Percentiles rank a stretch among this genome's conserved stretches.
phyloP scores from a whole-genome alignment of 2,888 invertebrate species.

The Harpalus rubripes region DNA sequence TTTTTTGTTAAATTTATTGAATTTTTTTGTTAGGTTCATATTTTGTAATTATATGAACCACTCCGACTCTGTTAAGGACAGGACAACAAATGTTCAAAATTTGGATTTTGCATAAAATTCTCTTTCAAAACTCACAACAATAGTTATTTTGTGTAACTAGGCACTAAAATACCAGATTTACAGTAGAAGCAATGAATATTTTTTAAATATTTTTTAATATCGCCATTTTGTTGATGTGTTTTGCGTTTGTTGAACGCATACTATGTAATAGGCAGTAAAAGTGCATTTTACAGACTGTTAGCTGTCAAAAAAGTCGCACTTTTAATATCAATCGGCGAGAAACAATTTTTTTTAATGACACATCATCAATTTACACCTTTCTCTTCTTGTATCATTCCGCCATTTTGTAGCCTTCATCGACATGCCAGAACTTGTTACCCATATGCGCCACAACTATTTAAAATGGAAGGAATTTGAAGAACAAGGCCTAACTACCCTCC shows the following conservation, averaged over 20 bases:
- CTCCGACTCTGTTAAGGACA: neutral
- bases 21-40: neutral
- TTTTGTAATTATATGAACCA: neutral
- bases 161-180: too few species aligned
- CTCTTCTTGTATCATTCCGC: neutral
- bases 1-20: neutral
- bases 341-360: neutral
- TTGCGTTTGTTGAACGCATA: too few species aligned
- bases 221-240: too few species aligned
- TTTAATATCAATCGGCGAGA: too few species aligned
- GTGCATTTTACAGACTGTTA: too few species aligned
- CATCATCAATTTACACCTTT: neutral
- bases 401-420: conserved; percentile 89
- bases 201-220: too few species aligned
- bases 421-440: conserved; percentile 92
- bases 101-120: neutral
- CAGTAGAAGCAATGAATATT: too few species aligned
- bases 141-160: too few species aligned
- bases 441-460: conserved; percentile 91
- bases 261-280: too few species aligned
- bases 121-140: neutral
- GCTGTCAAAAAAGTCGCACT: too few species aligned
- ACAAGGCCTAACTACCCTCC: conserved; percentile 86
- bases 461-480: conserved; percentile 94
- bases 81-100: neutral